These are phyloP conservation scores for Abramis brama DNA, from an alignment of 2,113 vertebrate species.

Conservation along the genomic window DNA sequence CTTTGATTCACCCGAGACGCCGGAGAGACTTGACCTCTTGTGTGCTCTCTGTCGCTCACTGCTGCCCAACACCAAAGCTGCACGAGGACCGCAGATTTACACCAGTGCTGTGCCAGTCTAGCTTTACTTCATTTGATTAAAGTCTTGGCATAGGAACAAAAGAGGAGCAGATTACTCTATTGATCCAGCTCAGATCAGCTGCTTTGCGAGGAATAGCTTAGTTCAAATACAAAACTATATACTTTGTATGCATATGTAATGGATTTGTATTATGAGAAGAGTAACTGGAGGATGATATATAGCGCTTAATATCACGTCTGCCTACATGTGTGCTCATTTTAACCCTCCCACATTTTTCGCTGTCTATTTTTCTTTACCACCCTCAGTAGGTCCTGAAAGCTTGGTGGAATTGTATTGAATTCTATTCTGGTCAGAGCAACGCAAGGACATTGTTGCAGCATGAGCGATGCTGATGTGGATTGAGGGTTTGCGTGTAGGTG, in stretches of 20 bases:
- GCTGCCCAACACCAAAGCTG: slow-evolving; percentile 43
- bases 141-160: slow-evolving; percentile 53
- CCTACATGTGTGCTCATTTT: slow-evolving; percentile 1
- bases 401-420: slow-evolving; percentile 42
- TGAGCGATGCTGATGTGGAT: slow-evolving; percentile 35
- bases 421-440: slow-evolving; percentile 39
- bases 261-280: slow-evolving; percentile 7
- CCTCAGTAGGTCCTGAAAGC: slow-evolving; percentile 45
- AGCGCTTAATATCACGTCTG: neutral
- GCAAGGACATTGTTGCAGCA: slow-evolving; percentile 37
- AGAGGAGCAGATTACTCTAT: slow-evolving; percentile 49
- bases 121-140: slow-evolving; percentile 58
- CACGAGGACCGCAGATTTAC: slow-evolving; percentile 51
- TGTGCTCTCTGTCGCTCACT: slow-evolving; percentile 26
- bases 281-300: neutral
- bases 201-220: slow-evolving; percentile 39
- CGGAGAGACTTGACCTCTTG: slow-evolving; percentile 37
- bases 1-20: slow-evolving; percentile 26
- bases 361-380: slow-evolving; percentile 5
- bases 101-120: slow-evolving; percentile 43
- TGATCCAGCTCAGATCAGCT: slow-evolving; percentile 39
- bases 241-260: slow-evolving; percentile 14
- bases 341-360: slow-evolving; percentile 25
- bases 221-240: slow-evolving; percentile 39
- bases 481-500: slow-evolving; percentile 49